Conservation (phyloP, 1,140 invertebrate species). For the Amphibalanus amphitrite region DNA sequence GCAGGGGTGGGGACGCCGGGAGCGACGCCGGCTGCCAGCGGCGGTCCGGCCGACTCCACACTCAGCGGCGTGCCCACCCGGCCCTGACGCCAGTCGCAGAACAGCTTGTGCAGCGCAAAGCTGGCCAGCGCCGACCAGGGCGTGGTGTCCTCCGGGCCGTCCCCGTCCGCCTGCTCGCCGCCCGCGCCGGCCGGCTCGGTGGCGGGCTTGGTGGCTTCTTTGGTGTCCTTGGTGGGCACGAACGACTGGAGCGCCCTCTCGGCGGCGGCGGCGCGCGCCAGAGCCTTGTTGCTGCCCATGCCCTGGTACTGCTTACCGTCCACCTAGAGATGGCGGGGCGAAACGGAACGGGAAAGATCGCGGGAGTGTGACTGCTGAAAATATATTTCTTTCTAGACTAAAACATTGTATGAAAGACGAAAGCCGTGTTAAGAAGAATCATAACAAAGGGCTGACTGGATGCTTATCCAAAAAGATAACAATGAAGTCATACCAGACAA, state of each 20-base stretch:
- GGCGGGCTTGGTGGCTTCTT: too few species aligned
- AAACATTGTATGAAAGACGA: too few species aligned
- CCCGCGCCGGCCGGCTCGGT: conserved; percentile 19
- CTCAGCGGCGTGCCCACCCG: conserved; percentile 14
- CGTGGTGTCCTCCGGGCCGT: conserved; percentile 35
- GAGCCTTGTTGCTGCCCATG: conserved; percentile 33
- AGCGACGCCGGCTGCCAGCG: conserved; percentile 12
- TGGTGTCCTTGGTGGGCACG: too few species aligned
- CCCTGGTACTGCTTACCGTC: conserved; percentile 34
- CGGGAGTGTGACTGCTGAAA: too few species aligned
- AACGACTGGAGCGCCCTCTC: conserved; percentile 51
- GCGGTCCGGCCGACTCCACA: conserved; percentile 12
- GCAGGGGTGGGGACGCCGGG: conserved; percentile 10
- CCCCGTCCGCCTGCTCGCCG: conserved; percentile 16
- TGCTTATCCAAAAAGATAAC: too few species aligned
- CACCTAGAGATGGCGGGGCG: conserved; percentile 23
- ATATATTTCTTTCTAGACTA: too few species aligned
- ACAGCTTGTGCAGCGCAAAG: conserved; percentile 54
- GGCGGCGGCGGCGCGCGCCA: conserved; percentile 43
- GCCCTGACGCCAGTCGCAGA: conserved; percentile 42
- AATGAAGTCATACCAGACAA: too few species aligned
- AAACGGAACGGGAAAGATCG: too few species aligned
- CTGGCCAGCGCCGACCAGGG: conserved; percentile 56
- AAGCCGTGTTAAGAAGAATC: too few species aligned
- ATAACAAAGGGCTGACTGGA: too few species aligned